A percentile compares a stretch with the other conserved stretches of the same genome.
These are phyloP conservation scores for Aramus guarauna DNA, from an alignment of 2,113 vertebrate species.

Conservation along the genomic window DNA sequence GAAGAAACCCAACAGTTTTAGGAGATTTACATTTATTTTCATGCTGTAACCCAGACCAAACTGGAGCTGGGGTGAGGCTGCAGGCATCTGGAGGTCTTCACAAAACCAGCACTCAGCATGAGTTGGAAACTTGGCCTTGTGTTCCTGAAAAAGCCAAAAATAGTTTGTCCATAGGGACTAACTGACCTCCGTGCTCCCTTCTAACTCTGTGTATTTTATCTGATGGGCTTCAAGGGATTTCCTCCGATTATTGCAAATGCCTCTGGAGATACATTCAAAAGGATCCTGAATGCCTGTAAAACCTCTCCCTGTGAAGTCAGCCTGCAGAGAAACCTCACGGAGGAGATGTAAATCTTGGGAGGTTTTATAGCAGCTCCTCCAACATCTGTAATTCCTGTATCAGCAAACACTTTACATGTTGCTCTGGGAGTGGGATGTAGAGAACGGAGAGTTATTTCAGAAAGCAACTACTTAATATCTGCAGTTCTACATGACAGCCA, in stretches of 20 bases:
- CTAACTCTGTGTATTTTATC: neutral
- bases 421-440: neutral
- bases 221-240: neutral
- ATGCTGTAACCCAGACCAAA: neutral
- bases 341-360: conserved; percentile 19
- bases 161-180: neutral
- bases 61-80: neutral
- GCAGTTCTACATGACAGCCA: neutral
- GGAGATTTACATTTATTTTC: neutral
- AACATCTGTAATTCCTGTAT: neutral
- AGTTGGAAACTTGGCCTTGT: neutral
- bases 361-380: neutral
- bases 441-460: neutral
- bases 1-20: neutral
- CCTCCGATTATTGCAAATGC: neutral
- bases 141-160: neutral
- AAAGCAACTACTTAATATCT: neutral
- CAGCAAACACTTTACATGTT: neutral
- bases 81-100: neutral
- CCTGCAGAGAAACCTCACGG: neutral
- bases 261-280: neutral
- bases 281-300: neutral
- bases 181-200: neutral
- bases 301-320: conserved; percentile 37
- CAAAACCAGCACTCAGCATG: neutral